Percentiles rank a stretch among this genome's conserved stretches.
Evolutionary conservation across 2,888 invertebrate species (phyloP).

Genomic region (Heliconius cydno): DNA sequence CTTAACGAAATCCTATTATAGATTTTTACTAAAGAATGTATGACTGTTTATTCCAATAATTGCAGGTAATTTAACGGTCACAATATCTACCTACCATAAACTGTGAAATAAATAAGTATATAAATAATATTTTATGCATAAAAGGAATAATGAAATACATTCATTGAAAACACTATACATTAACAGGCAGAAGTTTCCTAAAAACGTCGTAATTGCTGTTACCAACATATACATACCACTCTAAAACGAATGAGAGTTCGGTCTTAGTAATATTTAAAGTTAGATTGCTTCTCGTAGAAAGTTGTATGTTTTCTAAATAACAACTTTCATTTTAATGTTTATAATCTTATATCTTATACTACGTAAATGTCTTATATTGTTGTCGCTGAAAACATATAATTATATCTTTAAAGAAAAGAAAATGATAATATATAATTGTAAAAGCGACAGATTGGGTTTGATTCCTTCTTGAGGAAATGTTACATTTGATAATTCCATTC

Average conservation of each 20-base stretch:
- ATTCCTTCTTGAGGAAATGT: too few species aligned
- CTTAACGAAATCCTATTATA: too few species aligned
- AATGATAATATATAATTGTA: neutral
- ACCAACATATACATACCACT: conserved; percentile 14
- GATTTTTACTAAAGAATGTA: too few species aligned
- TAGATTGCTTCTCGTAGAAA: conserved; percentile 1
- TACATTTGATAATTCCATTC: too few species aligned
- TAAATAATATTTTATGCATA: too few species aligned
- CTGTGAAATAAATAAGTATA: too few species aligned
- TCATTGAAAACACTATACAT: conserved; percentile 19
- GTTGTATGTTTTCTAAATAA: conserved; percentile 5
- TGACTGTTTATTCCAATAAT: too few species aligned
- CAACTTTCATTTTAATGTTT: conserved; percentile 8
- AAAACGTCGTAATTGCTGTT: conserved; percentile 27
- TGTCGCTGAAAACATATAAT: neutral
- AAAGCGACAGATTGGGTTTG: too few species aligned
- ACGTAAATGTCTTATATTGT: neutral
- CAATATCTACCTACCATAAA: too few species aligned
- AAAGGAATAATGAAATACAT: neutral
- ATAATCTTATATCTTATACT: too few species aligned
- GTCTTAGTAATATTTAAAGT: neutral
- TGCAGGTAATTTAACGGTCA: too few species aligned
- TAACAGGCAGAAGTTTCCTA: conserved; percentile 37
- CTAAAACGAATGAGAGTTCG: conserved; percentile 1
- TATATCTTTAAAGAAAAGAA: neutral